These are phyloP conservation scores for Okapia johnstoni DNA, from an alignment of 2,113 vertebrate species.

Conservation along the genomic window DNA sequence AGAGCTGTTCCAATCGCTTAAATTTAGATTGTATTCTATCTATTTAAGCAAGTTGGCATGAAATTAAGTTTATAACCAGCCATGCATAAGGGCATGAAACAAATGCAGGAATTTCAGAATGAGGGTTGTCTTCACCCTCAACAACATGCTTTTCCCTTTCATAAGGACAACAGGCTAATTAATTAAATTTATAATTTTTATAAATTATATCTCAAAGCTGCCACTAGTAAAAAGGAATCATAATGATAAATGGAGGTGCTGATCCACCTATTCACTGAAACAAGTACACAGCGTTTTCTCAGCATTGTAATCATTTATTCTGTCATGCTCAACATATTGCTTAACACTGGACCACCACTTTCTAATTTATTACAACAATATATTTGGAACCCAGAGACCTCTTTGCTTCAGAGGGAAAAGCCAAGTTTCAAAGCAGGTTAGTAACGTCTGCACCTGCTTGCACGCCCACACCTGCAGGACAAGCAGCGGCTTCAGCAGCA, in stretches of 20 bases:
- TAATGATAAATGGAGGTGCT: conserved; percentile 24
- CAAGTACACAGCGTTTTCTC: neutral
- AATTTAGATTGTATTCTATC: neutral
- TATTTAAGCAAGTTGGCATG: neutral
- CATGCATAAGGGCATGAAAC: neutral
- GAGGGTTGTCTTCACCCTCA: neutral
- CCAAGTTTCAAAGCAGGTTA: neutral
- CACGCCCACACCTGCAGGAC: neutral
- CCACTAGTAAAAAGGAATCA: conserved; percentile 4
- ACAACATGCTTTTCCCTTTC: neutral
- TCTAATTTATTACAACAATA: neutral
- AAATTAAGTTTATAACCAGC: conserved; percentile 46
- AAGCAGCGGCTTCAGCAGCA: neutral
- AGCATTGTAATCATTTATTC: neutral
- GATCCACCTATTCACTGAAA: conserved; percentile 3
- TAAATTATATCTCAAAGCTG: conserved; percentile 19
- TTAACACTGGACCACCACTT: neutral
- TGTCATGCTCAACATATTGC: neutral
- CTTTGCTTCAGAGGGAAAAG: neutral
- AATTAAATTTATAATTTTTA: conserved; percentile 10
- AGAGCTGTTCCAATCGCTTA: neutral
- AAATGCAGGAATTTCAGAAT: conserved; percentile 37
- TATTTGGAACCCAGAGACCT: neutral
- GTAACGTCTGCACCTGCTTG: neutral
- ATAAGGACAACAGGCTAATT: neutral